Base-by-base conservation (phyloP, 2,797 vertebrate species). In the Myiotriccus ornatus region DNA sequence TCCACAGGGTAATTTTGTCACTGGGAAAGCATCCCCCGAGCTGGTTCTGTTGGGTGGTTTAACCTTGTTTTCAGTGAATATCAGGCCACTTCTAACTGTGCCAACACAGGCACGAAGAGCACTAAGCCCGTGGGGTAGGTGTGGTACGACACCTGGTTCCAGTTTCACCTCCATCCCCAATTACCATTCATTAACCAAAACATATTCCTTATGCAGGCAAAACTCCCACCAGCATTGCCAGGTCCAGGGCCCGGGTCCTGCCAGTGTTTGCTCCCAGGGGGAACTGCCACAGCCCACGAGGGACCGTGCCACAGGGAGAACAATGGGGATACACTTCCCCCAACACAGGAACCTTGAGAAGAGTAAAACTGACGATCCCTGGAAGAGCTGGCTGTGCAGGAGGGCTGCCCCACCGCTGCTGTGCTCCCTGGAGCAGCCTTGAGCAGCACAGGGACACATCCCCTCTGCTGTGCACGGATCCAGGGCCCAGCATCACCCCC, bases 111-210 rank as follows among this genome's bases (percentile, higher is more conserved):
- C 69, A 47, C 4, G 37, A 60, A 70, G 60, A 84, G 52, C 52
- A 63, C 24, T 53, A 17, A 85, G 68, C 83, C 71, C 0, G 1
- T 60, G 60, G 63, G 28, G 3, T 60, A 70, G 64, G 91, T 83
- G 84, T 71, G 91, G 84, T 39, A 35, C 65, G 46, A 49, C 82
- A 52, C 65, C 37, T 14, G 18, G 67, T 82, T 79, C 68, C n/a
- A 46, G 52, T 64, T 85, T 64, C 71, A 91, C 78, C 64, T 87
- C 78, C 56, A 60, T 85, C 53, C 69, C 70, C 60, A 67, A 46
- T 83, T 94, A 83, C 27, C 74, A 63, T 85, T 70, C 71, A 34
- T 89, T 89, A 93, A 90, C 60, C 55, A 56, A 94, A 92, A 64
- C 20, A 7, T 10, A 30, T 63, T 94, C 0, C 1, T 83, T 65